Conservation (phyloP, 2,797 vertebrate species). For the Phaenicophaeus curvirostris region DNA sequence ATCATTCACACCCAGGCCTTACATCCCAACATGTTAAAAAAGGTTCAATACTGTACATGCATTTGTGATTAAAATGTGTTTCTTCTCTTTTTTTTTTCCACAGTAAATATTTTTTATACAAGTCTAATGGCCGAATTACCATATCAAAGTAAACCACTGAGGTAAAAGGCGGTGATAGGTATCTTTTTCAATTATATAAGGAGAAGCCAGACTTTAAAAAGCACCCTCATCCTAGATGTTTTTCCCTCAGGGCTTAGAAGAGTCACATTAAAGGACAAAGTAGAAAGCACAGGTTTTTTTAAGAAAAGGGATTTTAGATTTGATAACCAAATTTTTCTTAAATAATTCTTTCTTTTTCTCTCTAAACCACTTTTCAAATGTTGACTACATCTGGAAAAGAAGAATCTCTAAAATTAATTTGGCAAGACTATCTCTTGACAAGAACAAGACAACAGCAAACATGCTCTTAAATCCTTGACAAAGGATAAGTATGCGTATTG, state of each 20-base stretch:
- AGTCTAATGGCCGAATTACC: neutral
- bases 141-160: neutral
- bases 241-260: neutral
- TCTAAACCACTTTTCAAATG: neutral
- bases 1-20: neutral
- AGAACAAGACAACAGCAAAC: neutral
- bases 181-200: neutral
- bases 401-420: neutral
- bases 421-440: neutral
- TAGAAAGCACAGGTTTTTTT: neutral
- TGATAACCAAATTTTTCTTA: neutral
- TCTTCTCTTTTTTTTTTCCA: neutral
- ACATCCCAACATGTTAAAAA: neutral
- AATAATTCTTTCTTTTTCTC: neutral
- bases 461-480: neutral
- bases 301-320: neutral
- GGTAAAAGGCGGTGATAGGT: neutral
- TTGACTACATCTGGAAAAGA: neutral
- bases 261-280: neutral
- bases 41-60: neutral
- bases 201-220: neutral
- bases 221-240: neutral
- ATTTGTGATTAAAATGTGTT: neutral
- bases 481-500: neutral
- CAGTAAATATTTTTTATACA: conserved; percentile 1